Evolutionary conservation across 2,888 invertebrate species (phyloP).

Genomic region (Malachius bipustulatus): DNA sequence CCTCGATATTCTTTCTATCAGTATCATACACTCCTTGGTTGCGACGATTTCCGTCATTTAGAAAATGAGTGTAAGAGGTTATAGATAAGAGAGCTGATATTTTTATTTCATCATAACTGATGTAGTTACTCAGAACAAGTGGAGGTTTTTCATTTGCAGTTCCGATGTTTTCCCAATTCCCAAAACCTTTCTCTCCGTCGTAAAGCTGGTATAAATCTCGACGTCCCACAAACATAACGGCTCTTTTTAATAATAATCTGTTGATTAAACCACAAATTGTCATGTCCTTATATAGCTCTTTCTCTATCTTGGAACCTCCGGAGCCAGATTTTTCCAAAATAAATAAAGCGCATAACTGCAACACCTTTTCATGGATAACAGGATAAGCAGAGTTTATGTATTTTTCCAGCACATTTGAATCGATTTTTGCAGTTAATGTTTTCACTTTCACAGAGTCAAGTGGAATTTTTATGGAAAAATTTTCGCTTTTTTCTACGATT

Average conservation of each 20-base stretch:
- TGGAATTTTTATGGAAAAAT: constrained; percentile 35
- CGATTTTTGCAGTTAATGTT: constrained; percentile 18
- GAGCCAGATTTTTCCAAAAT: constrained; percentile 46
- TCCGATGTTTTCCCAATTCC: constrained; percentile 48
- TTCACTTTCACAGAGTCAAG: constrained; percentile 30
- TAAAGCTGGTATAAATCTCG: constrained; percentile 42
- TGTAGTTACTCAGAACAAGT: constrained; percentile 41
- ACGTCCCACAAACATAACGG: constrained; percentile 40
- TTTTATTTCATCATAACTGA: constrained; percentile 55
- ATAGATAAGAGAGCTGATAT: constrained; percentile 46
- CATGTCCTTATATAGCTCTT: constrained; percentile 45
- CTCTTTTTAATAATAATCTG: constrained; percentile 44
- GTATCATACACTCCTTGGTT: constrained; percentile 40
- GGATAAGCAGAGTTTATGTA: constrained; percentile 53
- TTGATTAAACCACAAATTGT: constrained; percentile 44
- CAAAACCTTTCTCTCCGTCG: constrained; percentile 38
- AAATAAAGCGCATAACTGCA: constrained; percentile 50
- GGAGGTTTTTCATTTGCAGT: constrained; percentile 43
- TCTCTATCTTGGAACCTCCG: constrained; percentile 23
- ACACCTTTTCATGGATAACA: constrained; percentile 52
- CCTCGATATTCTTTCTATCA: constrained; percentile 35
- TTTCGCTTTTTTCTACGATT: constrained; percentile 31
- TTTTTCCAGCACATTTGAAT: constrained; percentile 23
- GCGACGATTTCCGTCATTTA: constrained; percentile 45
- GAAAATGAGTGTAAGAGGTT: constrained; percentile 47